Base-by-base conservation (phyloP, 1,140 invertebrate genomes). In the Magallana gigas region DNA sequence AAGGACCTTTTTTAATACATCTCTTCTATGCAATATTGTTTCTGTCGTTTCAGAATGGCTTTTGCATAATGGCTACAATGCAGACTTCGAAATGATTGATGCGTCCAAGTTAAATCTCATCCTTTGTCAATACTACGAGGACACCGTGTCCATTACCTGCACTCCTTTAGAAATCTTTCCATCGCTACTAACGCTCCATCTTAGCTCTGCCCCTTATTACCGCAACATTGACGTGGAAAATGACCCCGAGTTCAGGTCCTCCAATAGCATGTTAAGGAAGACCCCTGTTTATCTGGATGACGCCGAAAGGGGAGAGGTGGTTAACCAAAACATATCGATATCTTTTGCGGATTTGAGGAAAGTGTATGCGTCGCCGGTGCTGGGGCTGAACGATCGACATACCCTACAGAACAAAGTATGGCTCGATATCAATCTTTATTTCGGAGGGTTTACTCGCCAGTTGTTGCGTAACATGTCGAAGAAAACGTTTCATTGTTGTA, bases 351-450 rank as follows among this genome's bases (percentile, higher is more conserved):
- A 89, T 76, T 57, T 89, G 56, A 60, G 81, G 57, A 82, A 59
- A 58, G 56, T 87, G 5, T 87, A 87, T 83, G 58, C 85, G 14
- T 82, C 76, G 1, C 29, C 57, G 60, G 12, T 36, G 6, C 57
- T 87, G 18, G 57, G 76, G 36, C 48, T 76, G 2, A 62, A 83
- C n/a, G 85, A 87, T 57, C 85, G 56, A 5, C 48, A 60, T 56
- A 60, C 85, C 16, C 71, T 89, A 29, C 88, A 89, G 29, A 89
- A 89, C 71, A 89, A 89, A 83, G 86, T 89, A 14, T 89, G 88
- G 88, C 60, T 87, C 12, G 88, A 89, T 76, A 62, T 89, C 18
- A 89, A 89, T 60, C 56, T 89, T 11, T 89, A 89, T 57, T 89
- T 87, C 56, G 88, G 88, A 82, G 88, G 86, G 1, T 60, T 89